Evolutionary conservation across 2,888 invertebrate genomes (phyloP), one percentile per base, ranked within the genome.

Genomic region (Rotaria macrura): DNA sequence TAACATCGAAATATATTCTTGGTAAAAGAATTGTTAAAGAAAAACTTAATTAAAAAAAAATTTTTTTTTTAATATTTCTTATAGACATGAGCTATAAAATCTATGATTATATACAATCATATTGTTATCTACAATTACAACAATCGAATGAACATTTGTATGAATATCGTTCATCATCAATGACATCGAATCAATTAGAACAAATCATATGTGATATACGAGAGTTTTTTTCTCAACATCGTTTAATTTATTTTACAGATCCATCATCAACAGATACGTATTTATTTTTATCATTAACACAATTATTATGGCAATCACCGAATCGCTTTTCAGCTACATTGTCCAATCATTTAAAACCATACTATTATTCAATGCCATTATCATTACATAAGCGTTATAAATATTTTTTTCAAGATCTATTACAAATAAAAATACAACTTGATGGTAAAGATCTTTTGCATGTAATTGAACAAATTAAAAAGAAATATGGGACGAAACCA

Each of bases 91-190:
- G 74, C 25, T 86, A 83, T 57, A 40, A 72, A 38, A 38, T 86
- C 2, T 86, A 86, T 74, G 84, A 86, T 55, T 85, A 79, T 49
- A 86, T 86, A 23, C 86, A 86, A 49, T 40, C 54, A 17, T 84
- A 54, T 52, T 86, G 84, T 55, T 23, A 54, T 79, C 79, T 43
- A n/a, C 79, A 79, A 43, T 79, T 79, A 79, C 79, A 79, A 79
- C 29, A 65, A 65, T 17, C 34, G 1, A 34, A 34, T 20, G 65
- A 65, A 52, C 52, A 52, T 6, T 23, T 23, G 38, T n/a, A n/a
- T 43, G 25, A 43, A 79, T 79, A 43, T 79, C 79, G 79, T 43
- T 79, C 79, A 43, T 43, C 79, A 43, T 5, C 79, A n/a, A 79
- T 79, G 79, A n/a, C 25, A 43, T 5, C 43, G 6, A 25, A 25